Evolutionary conservation across 2,888 invertebrate species (phyloP).

Genomic region (Monopis laevigella): DNA sequence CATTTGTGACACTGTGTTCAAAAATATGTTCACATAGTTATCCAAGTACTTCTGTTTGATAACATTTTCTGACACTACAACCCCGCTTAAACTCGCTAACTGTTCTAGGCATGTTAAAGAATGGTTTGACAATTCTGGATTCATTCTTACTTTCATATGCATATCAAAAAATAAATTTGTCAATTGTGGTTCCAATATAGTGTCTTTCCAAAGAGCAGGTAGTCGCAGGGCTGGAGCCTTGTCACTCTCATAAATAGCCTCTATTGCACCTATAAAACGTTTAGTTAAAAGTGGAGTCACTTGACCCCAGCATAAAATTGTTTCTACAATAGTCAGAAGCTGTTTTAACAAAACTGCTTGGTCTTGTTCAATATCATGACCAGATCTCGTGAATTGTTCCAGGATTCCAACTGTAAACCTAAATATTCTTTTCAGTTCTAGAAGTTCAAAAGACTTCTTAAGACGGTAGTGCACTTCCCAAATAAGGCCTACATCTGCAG

Average conservation of each 20-base stretch:
- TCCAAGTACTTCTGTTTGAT: constrained; percentile 53
- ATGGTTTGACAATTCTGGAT: constrained; percentile 78
- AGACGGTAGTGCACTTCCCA: constrained; percentile 89
- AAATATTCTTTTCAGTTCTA: constrained; percentile 83
- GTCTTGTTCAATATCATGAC: constrained; percentile 58
- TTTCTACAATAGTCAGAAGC: constrained; percentile 80
- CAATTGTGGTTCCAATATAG: constrained; percentile 78
- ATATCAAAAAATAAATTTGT: constrained; percentile 83
- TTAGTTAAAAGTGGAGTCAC: constrained; percentile 73
- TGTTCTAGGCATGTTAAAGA: constrained; percentile 86
- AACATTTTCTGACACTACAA: constrained; percentile 39
- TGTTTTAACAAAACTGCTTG: constrained; percentile 70
- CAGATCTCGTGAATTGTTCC: constrained; percentile 50
- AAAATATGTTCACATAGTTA: constrained; percentile 51
- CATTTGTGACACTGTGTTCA: constrained; percentile 52
- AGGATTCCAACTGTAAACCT: constrained; percentile 53
- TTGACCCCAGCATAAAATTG: constrained; percentile 84
- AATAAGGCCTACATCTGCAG: constrained; percentile 86
- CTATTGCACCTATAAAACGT: constrained; percentile 76
- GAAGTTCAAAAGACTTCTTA: constrained; percentile 85
- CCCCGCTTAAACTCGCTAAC: constrained; percentile 62
- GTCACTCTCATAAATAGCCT: constrained; percentile 73
- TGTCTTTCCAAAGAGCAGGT: constrained; percentile 77
- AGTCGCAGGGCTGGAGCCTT: constrained; percentile 71
- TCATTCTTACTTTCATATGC: constrained; percentile 82